Percentiles rank a stretch among this genome's conserved stretches.
phyloP scores from a whole-genome alignment of 2,797 vertebrate species.

The Alca torda region DNA sequence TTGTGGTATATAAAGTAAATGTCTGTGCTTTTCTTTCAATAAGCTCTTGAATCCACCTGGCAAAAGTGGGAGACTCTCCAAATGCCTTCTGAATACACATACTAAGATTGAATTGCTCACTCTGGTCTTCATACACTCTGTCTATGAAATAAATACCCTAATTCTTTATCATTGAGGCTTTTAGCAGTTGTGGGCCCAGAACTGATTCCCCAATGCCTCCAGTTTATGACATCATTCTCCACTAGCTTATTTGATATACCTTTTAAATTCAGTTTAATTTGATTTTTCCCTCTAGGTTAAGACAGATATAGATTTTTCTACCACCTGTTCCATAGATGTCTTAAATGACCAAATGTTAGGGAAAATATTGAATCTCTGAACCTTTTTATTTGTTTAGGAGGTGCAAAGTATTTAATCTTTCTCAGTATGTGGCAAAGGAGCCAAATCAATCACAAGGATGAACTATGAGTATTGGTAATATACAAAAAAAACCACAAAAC shows the following conservation, averaged over 20 bases:
- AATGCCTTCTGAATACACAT: neutral
- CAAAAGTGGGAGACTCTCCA: neutral
- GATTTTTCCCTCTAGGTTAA: neutral
- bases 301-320: neutral
- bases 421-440: neutral
- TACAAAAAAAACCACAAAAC: neutral
- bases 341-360: neutral
- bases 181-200: neutral
- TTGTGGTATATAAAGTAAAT: neutral
- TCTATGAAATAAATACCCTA: neutral
- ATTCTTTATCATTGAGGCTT: neutral
- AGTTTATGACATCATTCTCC: neutral
- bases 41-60: neutral
- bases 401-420: neutral
- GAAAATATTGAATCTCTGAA: constrained; percentile 10
- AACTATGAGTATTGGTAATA: neutral
- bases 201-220: neutral
- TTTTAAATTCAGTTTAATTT: constrained; percentile 7
- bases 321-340: neutral
- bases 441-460: neutral
- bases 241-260: neutral
- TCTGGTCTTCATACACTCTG: neutral
- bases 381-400: constrained; percentile 5
- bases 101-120: neutral
- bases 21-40: neutral